A percentile compares a stretch with the other conserved stretches of the same genome.
These are phyloP conservation scores for Melipona quadrifasciata DNA, from an alignment of 1,140 invertebrate species.

Conservation along the genomic window DNA sequence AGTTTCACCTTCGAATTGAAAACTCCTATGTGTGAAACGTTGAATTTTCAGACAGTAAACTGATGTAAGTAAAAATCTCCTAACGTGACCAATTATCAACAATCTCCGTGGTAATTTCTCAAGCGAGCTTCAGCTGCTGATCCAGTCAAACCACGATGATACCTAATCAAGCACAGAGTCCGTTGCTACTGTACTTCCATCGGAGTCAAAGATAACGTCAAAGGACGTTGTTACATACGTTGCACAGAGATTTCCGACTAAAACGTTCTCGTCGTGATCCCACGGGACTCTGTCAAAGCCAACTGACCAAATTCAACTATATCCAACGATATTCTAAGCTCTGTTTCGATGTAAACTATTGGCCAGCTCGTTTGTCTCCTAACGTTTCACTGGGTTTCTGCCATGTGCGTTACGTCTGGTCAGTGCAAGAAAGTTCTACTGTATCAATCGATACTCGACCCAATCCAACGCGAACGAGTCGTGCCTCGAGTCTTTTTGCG, in stretches of 20 bases:
- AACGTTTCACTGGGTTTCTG: not conserved
- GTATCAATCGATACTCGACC: constrained; percentile 19
- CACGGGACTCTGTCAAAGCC: not conserved
- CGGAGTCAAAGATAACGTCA: not conserved
- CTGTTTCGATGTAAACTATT: too few relatives aligned
- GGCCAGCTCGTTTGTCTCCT: too few relatives aligned
- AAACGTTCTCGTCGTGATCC: too few relatives aligned
- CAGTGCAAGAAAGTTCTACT: not conserved
- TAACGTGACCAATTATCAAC: not conserved
- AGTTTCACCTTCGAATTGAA: too few relatives aligned
- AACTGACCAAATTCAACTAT: not conserved
- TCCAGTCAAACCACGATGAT: not conserved
- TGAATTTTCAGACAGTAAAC: not conserved
- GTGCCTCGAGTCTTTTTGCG: not conserved
- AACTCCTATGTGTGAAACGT: not conserved
- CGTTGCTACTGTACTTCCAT: not conserved
- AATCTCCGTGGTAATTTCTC: too few relatives aligned
- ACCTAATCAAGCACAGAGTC: constrained; percentile 4
- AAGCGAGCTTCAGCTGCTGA: not conserved
- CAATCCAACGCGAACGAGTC: not conserved
- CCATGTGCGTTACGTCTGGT: not conserved
- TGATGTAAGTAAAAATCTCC: not conserved
- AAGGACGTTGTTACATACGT: not conserved
- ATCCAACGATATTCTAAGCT: too few relatives aligned
- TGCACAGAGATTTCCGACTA: not conserved